Percentiles rank a stretch among this genome's conserved stretches.
Evolutionary conservation across 37 sponge, comb jelly and placozoan species (phyloP).

Genomic region (Diacarnus erythraeanus): DNA sequence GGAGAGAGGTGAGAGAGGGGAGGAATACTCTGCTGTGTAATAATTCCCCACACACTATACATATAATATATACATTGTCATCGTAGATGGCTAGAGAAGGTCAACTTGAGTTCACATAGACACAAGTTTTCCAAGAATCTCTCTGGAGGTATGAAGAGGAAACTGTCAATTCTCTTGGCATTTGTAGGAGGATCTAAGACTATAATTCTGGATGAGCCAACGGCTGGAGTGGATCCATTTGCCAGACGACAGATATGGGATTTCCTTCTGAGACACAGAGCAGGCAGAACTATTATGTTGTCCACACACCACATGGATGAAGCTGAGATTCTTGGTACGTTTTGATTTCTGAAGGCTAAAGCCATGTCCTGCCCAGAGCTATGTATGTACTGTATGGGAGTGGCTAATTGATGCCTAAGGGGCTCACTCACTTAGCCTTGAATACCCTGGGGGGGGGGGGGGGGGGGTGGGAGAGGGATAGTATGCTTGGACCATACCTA

Average conservation of each 20-base stretch:
- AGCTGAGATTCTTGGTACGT: constrained; percentile 87
- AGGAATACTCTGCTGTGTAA: too few relatives aligned
- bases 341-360: too few relatives aligned
- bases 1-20: too few relatives aligned
- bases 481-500: too few relatives aligned
- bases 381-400: too few relatives aligned
- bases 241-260: constrained; percentile 97
- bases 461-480: too few relatives aligned
- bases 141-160: constrained; percentile 91
- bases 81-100: constrained; percentile 66
- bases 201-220: constrained; percentile 97
- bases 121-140: constrained; percentile 49
- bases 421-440: too few relatives aligned
- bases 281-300: constrained; percentile 86
- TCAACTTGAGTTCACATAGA: constrained; percentile 39
- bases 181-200: constrained; percentile 79
- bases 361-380: too few relatives aligned
- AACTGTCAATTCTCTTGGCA: constrained; percentile 88
- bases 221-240: constrained; percentile 94
- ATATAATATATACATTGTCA: not conserved
- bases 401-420: too few relatives aligned
- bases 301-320: constrained; percentile 99
- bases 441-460: too few relatives aligned
- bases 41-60: not conserved
- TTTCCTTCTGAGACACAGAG: constrained; percentile 69